Percentiles rank a stretch among this genome's conserved stretches.
Conservation (phyloP, 1,140 invertebrate species). For the Pachyrhynchus sulphureomaculatus region DNA sequence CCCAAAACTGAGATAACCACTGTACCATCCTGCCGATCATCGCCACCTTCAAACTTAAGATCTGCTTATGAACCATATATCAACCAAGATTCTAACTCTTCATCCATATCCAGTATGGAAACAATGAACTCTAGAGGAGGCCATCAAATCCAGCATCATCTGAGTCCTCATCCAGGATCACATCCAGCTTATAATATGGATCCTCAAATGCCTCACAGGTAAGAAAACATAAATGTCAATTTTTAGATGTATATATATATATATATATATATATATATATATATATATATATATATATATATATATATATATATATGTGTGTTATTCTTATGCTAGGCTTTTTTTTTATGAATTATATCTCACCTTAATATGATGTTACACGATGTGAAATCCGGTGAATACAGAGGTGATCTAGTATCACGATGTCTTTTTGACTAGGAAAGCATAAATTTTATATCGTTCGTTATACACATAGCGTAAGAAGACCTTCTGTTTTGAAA, state of each 20-base stretch:
- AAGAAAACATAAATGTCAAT: background rate
- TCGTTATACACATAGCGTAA: no score
- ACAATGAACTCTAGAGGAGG: slow-evolving; percentile 57
- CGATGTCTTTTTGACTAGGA: no score
- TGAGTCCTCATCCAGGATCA: slow-evolving; percentile 50
- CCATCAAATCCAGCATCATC: slow-evolving; percentile 50
- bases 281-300: no score
- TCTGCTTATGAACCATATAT: slow-evolving; percentile 63
- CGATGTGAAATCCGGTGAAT: no score
- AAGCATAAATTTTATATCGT: no score
- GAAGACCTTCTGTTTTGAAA: no score
- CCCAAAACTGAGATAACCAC: slow-evolving; percentile 60
- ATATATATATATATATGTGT: no score
- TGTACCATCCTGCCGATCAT: slow-evolving; percentile 53
- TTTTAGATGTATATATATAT: background rate
- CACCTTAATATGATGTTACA: no score
- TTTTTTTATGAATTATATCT: no score
- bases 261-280: no score
- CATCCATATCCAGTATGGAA: slow-evolving; percentile 72
- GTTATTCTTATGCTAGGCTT: no score
- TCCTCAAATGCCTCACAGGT: slow-evolving; percentile 58
- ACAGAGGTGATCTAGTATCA: no score
- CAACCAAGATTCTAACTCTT: slow-evolving; percentile 71
- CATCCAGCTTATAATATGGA: slow-evolving; percentile 57
- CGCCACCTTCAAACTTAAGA: slow-evolving; percentile 55